Base-by-base conservation (phyloP, 2,888 invertebrate species). In the Platycnemis pennipes region DNA sequence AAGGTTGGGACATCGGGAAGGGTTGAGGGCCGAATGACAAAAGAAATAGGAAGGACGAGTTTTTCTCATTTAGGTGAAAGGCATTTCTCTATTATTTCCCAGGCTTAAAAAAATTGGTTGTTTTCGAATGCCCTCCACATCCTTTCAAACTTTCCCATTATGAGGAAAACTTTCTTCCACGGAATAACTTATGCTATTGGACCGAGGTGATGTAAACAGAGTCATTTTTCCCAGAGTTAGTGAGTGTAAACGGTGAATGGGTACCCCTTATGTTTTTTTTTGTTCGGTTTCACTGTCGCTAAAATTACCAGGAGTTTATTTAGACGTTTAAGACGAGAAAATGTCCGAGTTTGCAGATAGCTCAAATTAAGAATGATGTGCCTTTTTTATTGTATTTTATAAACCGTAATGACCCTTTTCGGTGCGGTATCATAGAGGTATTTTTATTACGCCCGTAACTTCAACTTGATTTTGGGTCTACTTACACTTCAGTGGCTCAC, bases 91-190 rank as follows among this genome's bases (percentile, higher is more conserved):
- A 26, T 63, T 26, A 37, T 77, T 77, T 77, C 11, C 77, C 37
- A 31, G 37, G 37, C 31, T 77, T 77, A 77, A 77, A 77, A 77
- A 77, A 77, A 77, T 77, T 77, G 77, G 31, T 77, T 37, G 77
- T 77, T 37, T 77, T 77, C 77, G 37, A 1, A 77, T 13, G 13
- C 77, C 37, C 37, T 37, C 77, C n/a, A 2, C 13, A 11, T 37
- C 37, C n/a, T 77, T 3, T 26, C 77, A 37, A 77, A 77, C 77
- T 77, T 77, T 77, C 37, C 77, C 77, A 26, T 77, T 77, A 77
- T 22, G 26, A 63, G 26, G 16, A 77, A 77, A 77, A 77, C 77
- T 77, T 77, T 77, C 77, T 8, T 77, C 31, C 13, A 37, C 77
- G 37, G 13, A 4, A 77, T 37, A 37, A 37, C 77, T n/a, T 77